Evolutionary conservation across 2,113 vertebrate species (phyloP).

Genomic region (Saguinus midas): DNA sequence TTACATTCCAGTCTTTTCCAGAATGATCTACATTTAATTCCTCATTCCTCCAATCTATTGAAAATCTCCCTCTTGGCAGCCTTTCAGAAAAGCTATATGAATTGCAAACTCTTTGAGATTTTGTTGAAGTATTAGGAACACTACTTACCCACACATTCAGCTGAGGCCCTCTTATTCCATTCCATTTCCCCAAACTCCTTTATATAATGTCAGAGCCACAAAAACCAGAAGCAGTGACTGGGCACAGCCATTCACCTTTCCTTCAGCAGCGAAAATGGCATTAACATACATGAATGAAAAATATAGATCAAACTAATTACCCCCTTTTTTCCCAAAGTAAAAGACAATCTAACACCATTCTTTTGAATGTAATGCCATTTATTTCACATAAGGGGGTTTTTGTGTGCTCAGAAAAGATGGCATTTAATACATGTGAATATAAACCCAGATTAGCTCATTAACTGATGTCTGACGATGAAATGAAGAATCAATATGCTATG

Average conservation of each 20-base stretch:
- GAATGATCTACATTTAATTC: constrained; percentile 65
- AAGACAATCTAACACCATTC: constrained; percentile 66
- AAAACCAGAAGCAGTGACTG: constrained; percentile 42
- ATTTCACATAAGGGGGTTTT: constrained; percentile 46
- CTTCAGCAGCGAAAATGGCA: constrained; percentile 12
- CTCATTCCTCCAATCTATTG: constrained; percentile 59
- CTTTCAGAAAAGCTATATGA: constrained; percentile 47
- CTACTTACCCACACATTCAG: constrained; percentile 40
- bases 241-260: constrained; percentile 53
- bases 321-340: constrained; percentile 54
- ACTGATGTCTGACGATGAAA: constrained; percentile 44
- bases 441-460: constrained; percentile 73
- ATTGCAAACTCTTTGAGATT: constrained; percentile 47
- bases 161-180: constrained; percentile 44
- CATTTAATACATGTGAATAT: constrained; percentile 59
- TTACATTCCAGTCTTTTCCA: constrained; percentile 65
- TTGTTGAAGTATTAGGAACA: constrained; percentile 49
- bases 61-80: constrained; percentile 68
- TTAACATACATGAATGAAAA: constrained; percentile 44
- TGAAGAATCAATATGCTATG: constrained; percentile 35
- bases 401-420: constrained; percentile 43
- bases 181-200: constrained; percentile 56
- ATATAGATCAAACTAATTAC: constrained; percentile 75
- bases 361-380: constrained; percentile 63
- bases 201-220: constrained; percentile 68